phyloP scores from a whole-genome alignment of 2,888 invertebrate species.

The Nudaria mundana region DNA sequence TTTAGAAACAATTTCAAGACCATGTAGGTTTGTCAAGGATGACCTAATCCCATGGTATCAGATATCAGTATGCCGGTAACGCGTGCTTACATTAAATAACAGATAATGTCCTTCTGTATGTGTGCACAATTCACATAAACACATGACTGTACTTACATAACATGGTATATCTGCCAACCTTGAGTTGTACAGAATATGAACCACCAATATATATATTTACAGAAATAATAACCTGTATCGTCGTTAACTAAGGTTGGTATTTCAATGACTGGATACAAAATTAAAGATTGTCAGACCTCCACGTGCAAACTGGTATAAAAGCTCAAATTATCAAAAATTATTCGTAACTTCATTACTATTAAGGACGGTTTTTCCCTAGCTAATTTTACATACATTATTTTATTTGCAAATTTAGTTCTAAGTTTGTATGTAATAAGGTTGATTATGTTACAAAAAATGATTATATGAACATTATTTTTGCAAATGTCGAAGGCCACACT shows the following conservation, averaged over 20 bases:
- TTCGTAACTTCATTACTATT: conserved; percentile 15
- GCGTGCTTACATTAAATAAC: conserved; percentile 24
- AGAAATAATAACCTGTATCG: conserved; percentile 19
- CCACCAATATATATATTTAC: conserved; percentile 1
- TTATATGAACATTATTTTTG: conserved; percentile 35
- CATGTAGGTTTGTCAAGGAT: conserved; percentile 10
- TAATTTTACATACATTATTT: neutral
- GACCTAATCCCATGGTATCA: conserved; percentile 17
- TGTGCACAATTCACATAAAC: no score
- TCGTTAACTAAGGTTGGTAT: conserved; percentile 1
- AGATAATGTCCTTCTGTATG: conserved; percentile 10
- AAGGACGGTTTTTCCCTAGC: conserved; percentile 24
- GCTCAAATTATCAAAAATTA: conserved; percentile 15
- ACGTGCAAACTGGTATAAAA: conserved; percentile 29
- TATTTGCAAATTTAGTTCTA: conserved; percentile 11
- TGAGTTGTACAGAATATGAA: conserved; percentile 24
- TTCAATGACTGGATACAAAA: neutral
- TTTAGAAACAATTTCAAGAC: neutral
- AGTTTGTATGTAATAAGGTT: conserved; percentile 9
- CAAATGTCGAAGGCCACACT: conserved; percentile 30
- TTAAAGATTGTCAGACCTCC: conserved; percentile 12
- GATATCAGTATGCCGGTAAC: conserved; percentile 14
- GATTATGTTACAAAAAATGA: conserved; percentile 7
- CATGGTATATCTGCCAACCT: conserved; percentile 26
- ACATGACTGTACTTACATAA: conserved; percentile 6